Evolutionary conservation across 37 sponge, comb jelly and placozoan species (phyloP).

Genomic region (Halichondria panicea): DNA sequence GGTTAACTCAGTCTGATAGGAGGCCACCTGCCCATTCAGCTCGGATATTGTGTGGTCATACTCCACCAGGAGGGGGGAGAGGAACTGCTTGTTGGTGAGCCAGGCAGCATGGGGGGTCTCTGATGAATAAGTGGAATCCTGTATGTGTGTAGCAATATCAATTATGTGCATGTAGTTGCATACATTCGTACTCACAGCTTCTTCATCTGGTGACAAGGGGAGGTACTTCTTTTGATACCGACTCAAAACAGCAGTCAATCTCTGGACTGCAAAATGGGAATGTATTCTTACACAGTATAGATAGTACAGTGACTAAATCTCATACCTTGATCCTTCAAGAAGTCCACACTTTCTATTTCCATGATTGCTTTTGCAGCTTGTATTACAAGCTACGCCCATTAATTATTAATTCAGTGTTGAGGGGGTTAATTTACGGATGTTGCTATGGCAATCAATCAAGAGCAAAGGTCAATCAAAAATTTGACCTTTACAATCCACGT

Average conservation of each 20-base stretch:
- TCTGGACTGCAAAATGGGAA: constrained; percentile 67
- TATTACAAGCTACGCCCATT: too few species aligned
- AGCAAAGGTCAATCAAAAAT: too few species aligned
- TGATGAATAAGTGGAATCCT: not conserved
- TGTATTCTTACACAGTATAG: too few species aligned
- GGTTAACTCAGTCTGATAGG: constrained; percentile 60
- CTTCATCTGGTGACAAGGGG: constrained; percentile 28
- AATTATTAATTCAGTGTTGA: too few species aligned
- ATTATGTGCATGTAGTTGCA: not conserved
- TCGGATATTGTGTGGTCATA: constrained; percentile 66
- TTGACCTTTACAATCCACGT: too few species aligned
- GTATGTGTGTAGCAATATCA: not conserved
- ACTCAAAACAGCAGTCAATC: constrained; percentile 58
- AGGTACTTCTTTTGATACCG: constrained; percentile 63
- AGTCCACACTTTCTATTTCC: too few species aligned
- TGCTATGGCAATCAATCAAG: too few species aligned
- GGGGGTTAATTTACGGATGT: too few species aligned
- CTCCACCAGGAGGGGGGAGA: constrained; percentile 68
- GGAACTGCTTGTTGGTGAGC: constrained; percentile 64
- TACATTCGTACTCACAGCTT: not conserved
- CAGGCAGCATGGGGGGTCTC: constrained; percentile 55
- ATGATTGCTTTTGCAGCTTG: too few species aligned
- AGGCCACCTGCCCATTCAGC: constrained; percentile 37
- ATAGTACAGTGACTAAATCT: too few species aligned
- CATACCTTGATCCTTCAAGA: too few species aligned